Evolutionary conservation across 1,140 invertebrate genomes (phyloP).

Genomic region (Hermatobates lingyangjiaoensis): DNA sequence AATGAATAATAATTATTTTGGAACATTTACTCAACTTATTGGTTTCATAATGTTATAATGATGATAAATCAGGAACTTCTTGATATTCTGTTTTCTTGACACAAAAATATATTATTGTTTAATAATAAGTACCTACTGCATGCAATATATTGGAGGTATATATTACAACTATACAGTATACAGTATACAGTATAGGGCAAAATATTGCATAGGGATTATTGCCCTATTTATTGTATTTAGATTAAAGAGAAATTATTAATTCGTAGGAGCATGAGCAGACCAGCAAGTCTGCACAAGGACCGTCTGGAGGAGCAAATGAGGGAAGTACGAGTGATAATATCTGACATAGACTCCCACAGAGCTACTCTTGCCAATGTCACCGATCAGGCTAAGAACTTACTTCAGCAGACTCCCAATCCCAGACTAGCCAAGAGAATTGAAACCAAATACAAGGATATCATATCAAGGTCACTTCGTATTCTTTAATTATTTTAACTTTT

Average conservation of each 20-base stretch:
- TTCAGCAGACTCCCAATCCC: conserved; percentile 61
- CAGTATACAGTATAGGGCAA: no score
- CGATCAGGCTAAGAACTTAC: conserved; percentile 53
- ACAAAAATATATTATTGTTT: no score
- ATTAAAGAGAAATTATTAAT: conserved; percentile 2
- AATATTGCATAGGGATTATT: no score
- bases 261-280: conserved; percentile 42
- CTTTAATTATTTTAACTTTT: neutral
- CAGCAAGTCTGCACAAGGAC: conserved; percentile 72
- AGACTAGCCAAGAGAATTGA: conserved; percentile 78
- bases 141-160: no score
- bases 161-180: no score
- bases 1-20: no score
- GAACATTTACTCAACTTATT: no score
- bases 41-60: no score
- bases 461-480: conserved; percentile 28
- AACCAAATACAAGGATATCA: conserved; percentile 66
- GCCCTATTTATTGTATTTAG: no score
- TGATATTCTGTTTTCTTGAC: no score
- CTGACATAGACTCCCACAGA: conserved; percentile 68
- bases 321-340: conserved; percentile 56
- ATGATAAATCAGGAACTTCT: no score
- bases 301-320: conserved; percentile 74
- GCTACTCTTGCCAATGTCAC: conserved; percentile 67
- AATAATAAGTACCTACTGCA: no score